These are phyloP conservation scores for Drosophila limbata DNA, from an alignment of 2,888 invertebrate species.

Conservation along the genomic window DNA sequence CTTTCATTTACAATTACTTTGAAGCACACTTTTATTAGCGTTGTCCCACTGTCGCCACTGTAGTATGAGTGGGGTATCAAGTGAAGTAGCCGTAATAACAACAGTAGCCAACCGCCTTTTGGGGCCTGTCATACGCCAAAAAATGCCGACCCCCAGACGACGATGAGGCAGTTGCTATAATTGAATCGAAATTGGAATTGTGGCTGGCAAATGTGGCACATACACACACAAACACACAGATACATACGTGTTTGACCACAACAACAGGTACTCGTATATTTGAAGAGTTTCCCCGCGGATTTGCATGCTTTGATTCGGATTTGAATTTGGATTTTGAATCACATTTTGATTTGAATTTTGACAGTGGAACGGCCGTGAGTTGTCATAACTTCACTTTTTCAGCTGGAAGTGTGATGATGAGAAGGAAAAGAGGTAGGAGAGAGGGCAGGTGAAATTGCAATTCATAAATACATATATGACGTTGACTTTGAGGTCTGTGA, in stretches of 20 bases:
- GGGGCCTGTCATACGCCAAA: conserved; percentile 58
- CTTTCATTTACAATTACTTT: no score
- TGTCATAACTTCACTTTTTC: conserved; percentile 62
- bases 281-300: conserved; percentile 53
- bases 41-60: conserved; percentile 43
- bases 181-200: conserved; percentile 61
- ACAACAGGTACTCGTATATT: neutral
- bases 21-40: neutral
- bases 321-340: conserved; percentile 15
- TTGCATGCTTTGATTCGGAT: conserved; percentile 46
- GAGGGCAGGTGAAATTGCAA: conserved; percentile 37
- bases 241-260: conserved; percentile 1
- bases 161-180: conserved; percentile 35
- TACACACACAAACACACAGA: neutral
- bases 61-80: conserved; percentile 44
- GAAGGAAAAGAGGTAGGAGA: neutral
- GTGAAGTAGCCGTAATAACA: conserved; percentile 47
- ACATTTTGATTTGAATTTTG: conserved; percentile 36
- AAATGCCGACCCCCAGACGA: conserved; percentile 45
- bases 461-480: conserved; percentile 31
- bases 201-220: conserved; percentile 25
- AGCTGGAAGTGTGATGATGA: neutral
- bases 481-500: conserved; percentile 26
- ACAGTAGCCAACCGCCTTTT: conserved; percentile 56
- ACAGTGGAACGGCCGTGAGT: conserved; percentile 63